A percentile compares a stretch with the other conserved stretches of the same genome.
Conservation (phyloP, 2,888 invertebrate species). For the Ormia ochracea region DNA sequence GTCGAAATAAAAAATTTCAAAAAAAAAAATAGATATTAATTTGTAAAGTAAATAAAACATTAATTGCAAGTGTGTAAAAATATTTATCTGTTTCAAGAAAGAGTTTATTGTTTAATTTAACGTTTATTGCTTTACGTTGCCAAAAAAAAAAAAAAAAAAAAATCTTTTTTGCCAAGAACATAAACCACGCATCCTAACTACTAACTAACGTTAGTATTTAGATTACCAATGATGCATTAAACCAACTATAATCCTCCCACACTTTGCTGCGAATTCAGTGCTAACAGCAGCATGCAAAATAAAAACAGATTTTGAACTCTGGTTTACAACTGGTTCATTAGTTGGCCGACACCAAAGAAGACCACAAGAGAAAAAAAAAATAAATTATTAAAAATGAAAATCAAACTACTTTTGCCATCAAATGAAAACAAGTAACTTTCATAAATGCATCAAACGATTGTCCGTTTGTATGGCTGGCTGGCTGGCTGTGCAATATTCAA, state of each 20-base stretch:
- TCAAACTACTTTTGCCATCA: constrained; percentile 37
- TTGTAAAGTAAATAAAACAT: no score
- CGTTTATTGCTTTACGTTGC: no score
- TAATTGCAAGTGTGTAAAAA: no score
- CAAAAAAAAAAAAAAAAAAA: no score
- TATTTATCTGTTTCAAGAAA: no score
- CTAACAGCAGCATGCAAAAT: neutral
- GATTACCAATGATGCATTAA: neutral
- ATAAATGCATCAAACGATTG: constrained; percentile 51
- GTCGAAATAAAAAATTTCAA: no score
- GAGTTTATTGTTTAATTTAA: no score
- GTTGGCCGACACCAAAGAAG: constrained; percentile 15
- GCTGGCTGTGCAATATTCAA: neutral
- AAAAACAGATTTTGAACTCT: constrained; percentile 30
- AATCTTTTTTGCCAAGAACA: no score
- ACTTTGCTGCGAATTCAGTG: neutral
- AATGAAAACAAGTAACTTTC: constrained; percentile 57
- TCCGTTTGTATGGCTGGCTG: neutral
- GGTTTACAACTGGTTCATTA: constrained; percentile 40
- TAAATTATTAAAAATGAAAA: constrained; percentile 32
- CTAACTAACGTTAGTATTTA: no score
- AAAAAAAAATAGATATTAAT: no score
- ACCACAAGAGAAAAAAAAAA: neutral
- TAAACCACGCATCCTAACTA: no score
- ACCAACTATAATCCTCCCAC: neutral